These are phyloP conservation scores for Oreochromis spilurus DNA, from an alignment of 2,113 vertebrate species.

Conservation along the genomic window DNA sequence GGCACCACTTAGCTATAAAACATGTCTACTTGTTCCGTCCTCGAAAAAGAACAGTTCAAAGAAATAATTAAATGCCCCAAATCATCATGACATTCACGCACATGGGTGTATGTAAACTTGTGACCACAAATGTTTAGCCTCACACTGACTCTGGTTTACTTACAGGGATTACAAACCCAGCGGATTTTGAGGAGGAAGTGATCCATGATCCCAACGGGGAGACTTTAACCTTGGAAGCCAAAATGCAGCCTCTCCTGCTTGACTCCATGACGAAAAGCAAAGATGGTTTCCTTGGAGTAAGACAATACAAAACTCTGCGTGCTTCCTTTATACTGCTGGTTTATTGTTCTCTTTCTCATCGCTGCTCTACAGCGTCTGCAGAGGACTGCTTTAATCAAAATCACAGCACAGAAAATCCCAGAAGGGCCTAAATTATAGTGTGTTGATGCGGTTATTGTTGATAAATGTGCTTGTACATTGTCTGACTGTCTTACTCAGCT, in stretches of 20 bases:
- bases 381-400: background rate
- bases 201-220: constrained; percentile 79
- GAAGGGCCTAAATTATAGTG: background rate
- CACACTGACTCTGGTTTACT: background rate
- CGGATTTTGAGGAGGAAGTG: constrained; percentile 72
- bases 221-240: constrained; percentile 80
- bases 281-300: constrained; percentile 92
- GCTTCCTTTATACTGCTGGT: background rate
- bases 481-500: background rate
- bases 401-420: background rate
- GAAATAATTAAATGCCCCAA: background rate
- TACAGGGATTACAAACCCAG: constrained; percentile 66
- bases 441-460: background rate
- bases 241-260: constrained; percentile 86
- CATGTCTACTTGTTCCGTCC: background rate
- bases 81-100: rapidly evolving
- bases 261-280: constrained; percentile 99
- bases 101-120: background rate
- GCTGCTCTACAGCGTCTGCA: background rate
- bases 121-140: background rate
- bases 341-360: background rate
- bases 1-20: background rate
- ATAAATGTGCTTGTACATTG: background rate
- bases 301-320: background rate
- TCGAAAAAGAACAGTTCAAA: background rate